Conservation (phyloP, 2,888 invertebrate species). For the Crioceris asparagi region DNA sequence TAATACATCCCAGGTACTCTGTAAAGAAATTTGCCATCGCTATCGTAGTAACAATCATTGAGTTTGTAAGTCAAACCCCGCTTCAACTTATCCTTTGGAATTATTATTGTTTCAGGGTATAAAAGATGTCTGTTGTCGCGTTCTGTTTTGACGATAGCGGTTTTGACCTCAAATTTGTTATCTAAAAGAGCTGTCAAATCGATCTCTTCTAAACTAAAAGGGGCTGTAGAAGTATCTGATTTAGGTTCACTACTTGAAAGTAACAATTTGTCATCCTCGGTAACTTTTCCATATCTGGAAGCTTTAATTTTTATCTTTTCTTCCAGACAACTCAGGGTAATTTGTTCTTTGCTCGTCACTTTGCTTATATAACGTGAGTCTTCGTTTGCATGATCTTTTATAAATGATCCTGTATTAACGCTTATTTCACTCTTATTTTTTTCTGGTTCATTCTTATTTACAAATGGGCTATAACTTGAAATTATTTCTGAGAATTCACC, state of each 20-base stretch:
- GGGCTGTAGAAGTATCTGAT: slow-evolving; percentile 5
- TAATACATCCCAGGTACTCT: slow-evolving; percentile 60
- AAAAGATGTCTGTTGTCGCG: slow-evolving; percentile 26
- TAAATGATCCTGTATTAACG: slow-evolving; percentile 3
- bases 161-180: slow-evolving; percentile 18
- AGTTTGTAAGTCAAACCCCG: slow-evolving; percentile 60
- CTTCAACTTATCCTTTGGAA: slow-evolving; percentile 55
- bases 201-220: slow-evolving; percentile 10
- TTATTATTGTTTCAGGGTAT: slow-evolving; percentile 54
- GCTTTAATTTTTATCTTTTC: slow-evolving; percentile 18
- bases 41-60: slow-evolving; percentile 70
- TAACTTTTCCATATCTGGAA: slow-evolving; percentile 10
- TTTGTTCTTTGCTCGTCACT: slow-evolving; percentile 10
- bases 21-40: slow-evolving; percentile 70
- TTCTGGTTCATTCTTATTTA: slow-evolving; percentile 30
- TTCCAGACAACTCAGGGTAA: slow-evolving; percentile 29
- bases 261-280: slow-evolving; percentile 23
- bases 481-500: slow-evolving; percentile 40
- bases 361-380: slow-evolving; percentile 12
- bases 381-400: neutral
- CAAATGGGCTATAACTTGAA: slow-evolving; percentile 33
- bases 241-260: slow-evolving; percentile 7
- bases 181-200: slow-evolving; percentile 12
- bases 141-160: too few species aligned
- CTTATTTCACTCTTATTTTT: slow-evolving; percentile 6